Evolutionary conservation across 2,888 invertebrate genomes (phyloP).

Genomic region (Schrankia costaestrigalis): DNA sequence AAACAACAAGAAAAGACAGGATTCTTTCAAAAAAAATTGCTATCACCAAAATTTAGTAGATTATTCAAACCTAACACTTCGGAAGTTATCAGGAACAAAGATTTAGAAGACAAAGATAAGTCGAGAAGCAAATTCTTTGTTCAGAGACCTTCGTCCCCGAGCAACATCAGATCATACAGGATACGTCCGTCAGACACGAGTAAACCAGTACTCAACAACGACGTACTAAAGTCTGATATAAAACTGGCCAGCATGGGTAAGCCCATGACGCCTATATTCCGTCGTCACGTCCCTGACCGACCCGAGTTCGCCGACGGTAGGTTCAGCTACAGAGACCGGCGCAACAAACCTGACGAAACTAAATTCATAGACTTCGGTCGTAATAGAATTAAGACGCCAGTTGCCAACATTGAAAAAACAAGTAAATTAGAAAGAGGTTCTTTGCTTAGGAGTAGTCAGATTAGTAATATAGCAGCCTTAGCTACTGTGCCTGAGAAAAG

Average conservation of each 20-base stretch:
- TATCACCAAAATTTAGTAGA: conserved; percentile 69
- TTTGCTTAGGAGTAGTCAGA: conserved; percentile 36
- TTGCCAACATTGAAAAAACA: conserved; percentile 19
- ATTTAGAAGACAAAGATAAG: conserved; percentile 50
- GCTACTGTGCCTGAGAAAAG: conserved; percentile 44
- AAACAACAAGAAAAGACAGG: conserved; percentile 50
- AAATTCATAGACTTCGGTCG: conserved; percentile 53
- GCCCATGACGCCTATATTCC: conserved; percentile 73
- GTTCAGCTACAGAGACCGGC: conserved; percentile 63
- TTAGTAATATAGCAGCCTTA: conserved; percentile 32
- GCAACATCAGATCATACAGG: conserved; percentile 48
- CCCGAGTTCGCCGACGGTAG: conserved; percentile 61
- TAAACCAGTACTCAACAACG: conserved; percentile 31
- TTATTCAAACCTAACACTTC: conserved; percentile 59
- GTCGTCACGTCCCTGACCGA: conserved; percentile 53
- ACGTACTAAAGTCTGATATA: conserved; percentile 60
- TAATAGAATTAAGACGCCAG: conserved; percentile 52
- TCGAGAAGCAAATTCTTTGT: conserved; percentile 71
- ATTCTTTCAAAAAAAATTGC: conserved; percentile 63
- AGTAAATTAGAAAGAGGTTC: conserved; percentile 29
- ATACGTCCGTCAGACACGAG: conserved; percentile 46
- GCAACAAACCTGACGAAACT: conserved; percentile 35
- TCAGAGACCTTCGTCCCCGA: conserved; percentile 57
- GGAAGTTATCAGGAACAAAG: conserved; percentile 49
- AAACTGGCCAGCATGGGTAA: conserved; percentile 68